phyloP scores from a whole-genome alignment of 1,140 invertebrate species.

The Danaus melanippus region DNA sequence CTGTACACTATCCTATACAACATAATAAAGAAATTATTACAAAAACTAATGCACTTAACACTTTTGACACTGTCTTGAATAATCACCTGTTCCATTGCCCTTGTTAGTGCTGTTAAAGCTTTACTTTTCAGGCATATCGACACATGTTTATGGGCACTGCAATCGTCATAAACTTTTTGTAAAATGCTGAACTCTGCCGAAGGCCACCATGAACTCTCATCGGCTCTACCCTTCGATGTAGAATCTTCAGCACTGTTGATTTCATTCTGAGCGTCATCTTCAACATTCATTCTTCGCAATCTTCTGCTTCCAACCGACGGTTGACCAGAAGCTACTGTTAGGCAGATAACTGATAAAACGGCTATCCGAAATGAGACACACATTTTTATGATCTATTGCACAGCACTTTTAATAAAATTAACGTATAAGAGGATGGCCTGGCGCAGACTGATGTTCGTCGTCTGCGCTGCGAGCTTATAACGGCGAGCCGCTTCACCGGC shows the following conservation, averaged over 20 bases:
- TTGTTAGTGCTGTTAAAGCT: slow-evolving; percentile 69
- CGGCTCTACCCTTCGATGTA: slow-evolving; percentile 37
- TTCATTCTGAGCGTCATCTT: slow-evolving; percentile 59
- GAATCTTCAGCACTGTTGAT: slow-evolving; percentile 41
- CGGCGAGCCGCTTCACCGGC: slow-evolving; percentile 55
- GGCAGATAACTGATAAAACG: slow-evolving; percentile 54
- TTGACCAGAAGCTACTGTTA: slow-evolving; percentile 46
- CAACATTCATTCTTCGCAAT: slow-evolving; percentile 55
- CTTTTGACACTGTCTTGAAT: slow-evolving; percentile 23
- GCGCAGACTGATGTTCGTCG: slow-evolving; percentile 59
- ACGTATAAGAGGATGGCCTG: slow-evolving; percentile 57
- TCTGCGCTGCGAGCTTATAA: slow-evolving; percentile 65
- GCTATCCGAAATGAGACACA: slow-evolving; percentile 62
- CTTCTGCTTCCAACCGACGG: slow-evolving; percentile 51
- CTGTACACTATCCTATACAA: slow-evolving; percentile 71
- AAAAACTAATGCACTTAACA: slow-evolving; percentile 20
- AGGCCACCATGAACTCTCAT: slow-evolving; percentile 69
- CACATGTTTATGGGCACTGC: slow-evolving; percentile 73
- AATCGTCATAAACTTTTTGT: slow-evolving; percentile 75
- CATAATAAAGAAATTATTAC: slow-evolving; percentile 29
- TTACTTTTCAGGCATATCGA: slow-evolving; percentile 74
- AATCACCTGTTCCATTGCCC: slow-evolving; percentile 72
- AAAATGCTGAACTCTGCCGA: slow-evolving; percentile 68
- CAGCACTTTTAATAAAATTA: slow-evolving; percentile 49
- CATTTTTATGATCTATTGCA: slow-evolving; percentile 56